Conservation (phyloP, 2,113 vertebrate species). For the Engraulis encrasicolus region DNA sequence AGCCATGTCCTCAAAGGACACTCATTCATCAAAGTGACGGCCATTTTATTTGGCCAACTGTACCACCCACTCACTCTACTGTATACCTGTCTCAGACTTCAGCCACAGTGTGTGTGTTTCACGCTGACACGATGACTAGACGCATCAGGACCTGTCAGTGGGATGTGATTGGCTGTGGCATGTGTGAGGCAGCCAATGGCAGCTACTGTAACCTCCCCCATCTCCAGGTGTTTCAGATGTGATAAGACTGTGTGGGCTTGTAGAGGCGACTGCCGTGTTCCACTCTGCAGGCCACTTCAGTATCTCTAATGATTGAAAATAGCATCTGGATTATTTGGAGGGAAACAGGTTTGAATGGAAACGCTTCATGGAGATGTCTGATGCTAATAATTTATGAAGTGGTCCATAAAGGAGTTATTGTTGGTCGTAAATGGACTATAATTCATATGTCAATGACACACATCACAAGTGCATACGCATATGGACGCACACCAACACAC, state of each 20-base stretch:
- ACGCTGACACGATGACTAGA: neutral
- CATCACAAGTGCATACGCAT: too few relatives aligned
- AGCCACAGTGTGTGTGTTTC: neutral
- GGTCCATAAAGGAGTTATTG: neutral
- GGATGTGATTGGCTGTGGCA: neutral
- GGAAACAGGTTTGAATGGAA: neutral
- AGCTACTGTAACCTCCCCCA: neutral
- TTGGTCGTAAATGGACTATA: neutral
- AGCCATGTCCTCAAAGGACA: neutral
- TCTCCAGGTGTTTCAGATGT: neutral
- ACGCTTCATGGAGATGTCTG: neutral
- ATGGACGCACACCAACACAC: too few relatives aligned
- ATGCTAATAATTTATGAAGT: neutral
- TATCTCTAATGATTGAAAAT: neutral
- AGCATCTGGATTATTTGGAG: neutral
- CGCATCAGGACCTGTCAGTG: conserved; percentile 7
- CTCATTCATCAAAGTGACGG: neutral
- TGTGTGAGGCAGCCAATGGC: neutral
- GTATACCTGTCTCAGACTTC: neutral
- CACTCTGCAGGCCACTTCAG: neutral
- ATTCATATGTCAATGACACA: too few relatives aligned
- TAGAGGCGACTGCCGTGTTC: neutral
- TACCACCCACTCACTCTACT: too few relatives aligned
- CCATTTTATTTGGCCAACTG: neutral
- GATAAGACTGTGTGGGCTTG: neutral